Evolutionary conservation across 2,113 vertebrate species (phyloP).

Genomic region (Chunga burmeisteri): DNA sequence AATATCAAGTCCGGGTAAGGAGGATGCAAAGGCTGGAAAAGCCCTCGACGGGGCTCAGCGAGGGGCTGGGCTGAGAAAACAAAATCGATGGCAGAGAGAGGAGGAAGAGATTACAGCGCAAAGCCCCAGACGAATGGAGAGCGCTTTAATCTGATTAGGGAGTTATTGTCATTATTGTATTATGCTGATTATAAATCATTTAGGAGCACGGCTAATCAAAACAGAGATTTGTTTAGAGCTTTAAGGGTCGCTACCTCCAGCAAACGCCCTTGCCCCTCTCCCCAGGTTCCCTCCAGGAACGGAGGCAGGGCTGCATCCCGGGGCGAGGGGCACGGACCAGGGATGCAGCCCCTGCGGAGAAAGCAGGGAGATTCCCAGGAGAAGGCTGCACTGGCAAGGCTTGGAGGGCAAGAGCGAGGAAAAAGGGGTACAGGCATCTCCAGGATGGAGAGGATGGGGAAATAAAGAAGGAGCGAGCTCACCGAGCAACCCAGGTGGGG

Average conservation of each 20-base stretch:
- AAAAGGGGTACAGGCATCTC: accelerated
- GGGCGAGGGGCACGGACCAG: not conserved
- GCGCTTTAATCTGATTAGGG: conserved; percentile 45
- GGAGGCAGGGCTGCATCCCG: not conserved
- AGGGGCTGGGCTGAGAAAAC: not conserved
- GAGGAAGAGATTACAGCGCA: not conserved
- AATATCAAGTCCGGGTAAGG: not conserved
- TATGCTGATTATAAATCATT: not conserved
- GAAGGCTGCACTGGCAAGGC: not conserved
- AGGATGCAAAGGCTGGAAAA: not conserved
- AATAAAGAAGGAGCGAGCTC: accelerated
- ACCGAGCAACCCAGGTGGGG: accelerated
- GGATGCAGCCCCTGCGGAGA: not conserved
- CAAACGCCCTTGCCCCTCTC: not conserved
- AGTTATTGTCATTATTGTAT: not conserved
- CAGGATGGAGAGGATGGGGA: accelerated
- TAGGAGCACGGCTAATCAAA: not conserved
- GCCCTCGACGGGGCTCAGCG: accelerated
- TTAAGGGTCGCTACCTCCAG: not conserved
- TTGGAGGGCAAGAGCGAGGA: accelerated
- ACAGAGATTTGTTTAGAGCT: not conserved
- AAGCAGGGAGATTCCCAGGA: not conserved
- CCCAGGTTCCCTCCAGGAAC: not conserved
- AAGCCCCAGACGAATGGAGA: conserved; percentile 1
- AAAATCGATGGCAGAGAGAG: not conserved